A percentile compares a stretch with the other conserved stretches of the same genome.
These are phyloP conservation scores for Mormoops blainvillei DNA, from an alignment of 2,113 vertebrate species.

Conservation along the genomic window DNA sequence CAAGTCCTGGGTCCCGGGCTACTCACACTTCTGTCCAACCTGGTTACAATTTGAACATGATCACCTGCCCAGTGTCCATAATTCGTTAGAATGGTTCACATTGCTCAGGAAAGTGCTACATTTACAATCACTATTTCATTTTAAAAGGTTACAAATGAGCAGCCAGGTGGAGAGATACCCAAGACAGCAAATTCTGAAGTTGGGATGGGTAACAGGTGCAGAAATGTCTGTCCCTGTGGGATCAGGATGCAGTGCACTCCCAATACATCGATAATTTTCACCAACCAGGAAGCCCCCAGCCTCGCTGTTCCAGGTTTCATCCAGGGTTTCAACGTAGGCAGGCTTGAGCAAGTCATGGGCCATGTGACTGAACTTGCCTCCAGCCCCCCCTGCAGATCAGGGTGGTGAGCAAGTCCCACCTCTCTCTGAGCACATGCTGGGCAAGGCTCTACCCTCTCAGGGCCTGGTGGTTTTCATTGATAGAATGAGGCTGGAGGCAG, in stretches of 20 bases:
- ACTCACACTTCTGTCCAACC: background rate
- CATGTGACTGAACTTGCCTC: accelerated
- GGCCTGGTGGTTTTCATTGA: background rate
- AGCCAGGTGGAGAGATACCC: background rate
- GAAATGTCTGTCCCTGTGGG: background rate
- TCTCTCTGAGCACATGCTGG: background rate
- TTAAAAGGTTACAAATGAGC: background rate
- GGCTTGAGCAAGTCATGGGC: background rate
- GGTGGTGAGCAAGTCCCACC: too few relatives aligned
- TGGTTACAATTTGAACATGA: background rate
- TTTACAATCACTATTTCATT: background rate
- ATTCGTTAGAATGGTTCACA: background rate
- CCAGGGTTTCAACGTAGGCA: accelerated
- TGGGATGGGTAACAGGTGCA: background rate
- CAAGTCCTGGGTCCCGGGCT: background rate
- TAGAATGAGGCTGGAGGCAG: background rate
- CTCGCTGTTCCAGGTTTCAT: accelerated
- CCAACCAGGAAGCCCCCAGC: background rate
- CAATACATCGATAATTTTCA: accelerated
- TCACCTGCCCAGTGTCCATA: background rate
- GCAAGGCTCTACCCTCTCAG: background rate
- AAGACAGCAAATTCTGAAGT: background rate
- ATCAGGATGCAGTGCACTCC: background rate
- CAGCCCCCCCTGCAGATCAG: background rate
- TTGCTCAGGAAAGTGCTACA: background rate